These are phyloP conservation scores for Lasioglossum marginatum DNA, from an alignment of 2,888 invertebrate species.

Conservation along the genomic window DNA sequence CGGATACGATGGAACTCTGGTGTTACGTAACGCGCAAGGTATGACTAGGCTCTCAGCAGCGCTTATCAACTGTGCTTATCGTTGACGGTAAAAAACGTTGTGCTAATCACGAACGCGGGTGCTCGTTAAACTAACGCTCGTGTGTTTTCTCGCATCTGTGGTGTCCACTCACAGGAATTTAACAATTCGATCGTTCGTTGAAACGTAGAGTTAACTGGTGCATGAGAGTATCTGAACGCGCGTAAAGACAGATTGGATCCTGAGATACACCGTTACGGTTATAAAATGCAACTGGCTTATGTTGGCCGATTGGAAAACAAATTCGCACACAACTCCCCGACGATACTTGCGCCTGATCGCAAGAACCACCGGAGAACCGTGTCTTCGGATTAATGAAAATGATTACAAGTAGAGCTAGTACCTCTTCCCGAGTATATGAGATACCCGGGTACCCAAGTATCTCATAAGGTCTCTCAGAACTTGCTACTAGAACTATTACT, in stretches of 20 bases:
- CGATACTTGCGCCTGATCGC: not conserved
- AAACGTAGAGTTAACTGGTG: not conserved
- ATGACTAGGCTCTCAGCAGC: constrained; percentile 56
- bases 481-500: too few species aligned
- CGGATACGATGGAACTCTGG: constrained; percentile 16
- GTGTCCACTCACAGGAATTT: constrained; percentile 7
- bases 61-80: constrained; percentile 44
- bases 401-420: not conserved
- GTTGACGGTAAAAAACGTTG: constrained; percentile 38
- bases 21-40: constrained; percentile 20
- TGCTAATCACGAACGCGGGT: constrained; percentile 40
- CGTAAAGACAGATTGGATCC: not conserved
- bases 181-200: constrained; percentile 24
- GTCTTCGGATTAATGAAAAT: not conserved
- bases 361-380: not conserved
- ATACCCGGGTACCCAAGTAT: too few species aligned
- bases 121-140: constrained; percentile 18
- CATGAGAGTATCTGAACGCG: not conserved
- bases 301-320: not conserved
- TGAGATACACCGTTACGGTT: not conserved
- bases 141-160: not conserved
- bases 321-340: not conserved
- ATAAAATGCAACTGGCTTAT: not conserved
- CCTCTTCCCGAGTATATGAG: too few species aligned
- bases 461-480: too few species aligned